phyloP scores from a whole-genome alignment of 2,888 invertebrate species.

The Bursaphelenchus okinawaensis region DNA sequence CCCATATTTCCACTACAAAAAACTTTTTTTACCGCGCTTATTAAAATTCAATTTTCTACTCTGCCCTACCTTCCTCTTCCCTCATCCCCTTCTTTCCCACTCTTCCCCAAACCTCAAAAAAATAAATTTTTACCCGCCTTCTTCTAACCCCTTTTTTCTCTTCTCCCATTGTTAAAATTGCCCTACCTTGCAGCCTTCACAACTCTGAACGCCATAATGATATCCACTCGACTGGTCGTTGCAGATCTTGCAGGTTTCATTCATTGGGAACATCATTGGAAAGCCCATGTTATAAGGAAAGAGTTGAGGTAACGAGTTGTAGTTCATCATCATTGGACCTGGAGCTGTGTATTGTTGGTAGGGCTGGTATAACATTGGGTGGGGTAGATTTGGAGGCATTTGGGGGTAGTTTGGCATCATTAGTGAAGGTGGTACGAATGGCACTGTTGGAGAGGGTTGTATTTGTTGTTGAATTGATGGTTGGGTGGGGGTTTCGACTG shows the following conservation, averaged over 20 bases:
- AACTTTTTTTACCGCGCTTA: too few species aligned
- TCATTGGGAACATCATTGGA: neutral
- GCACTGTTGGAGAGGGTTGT: too few species aligned
- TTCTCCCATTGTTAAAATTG: too few species aligned
- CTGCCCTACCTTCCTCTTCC: too few species aligned
- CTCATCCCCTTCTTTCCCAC: too few species aligned
- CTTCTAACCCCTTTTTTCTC: too few species aligned
- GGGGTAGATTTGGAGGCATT: neutral
- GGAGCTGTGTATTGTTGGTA: neutral
- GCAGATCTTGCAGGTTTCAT: neutral
- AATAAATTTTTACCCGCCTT: too few species aligned
- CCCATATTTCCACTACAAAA: too few species aligned
- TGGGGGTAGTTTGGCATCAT: neutral
- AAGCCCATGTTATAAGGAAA: neutral
- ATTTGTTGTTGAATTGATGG: too few species aligned
- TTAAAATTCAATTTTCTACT: too few species aligned
- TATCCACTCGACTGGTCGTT: constrained; percentile 30
- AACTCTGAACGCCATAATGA: constrained; percentile 41
- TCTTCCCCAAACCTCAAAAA: too few species aligned
- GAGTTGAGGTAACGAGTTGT: neutral
- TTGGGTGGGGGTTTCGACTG: neutral
- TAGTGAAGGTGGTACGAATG: too few species aligned
- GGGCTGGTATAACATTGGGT: neutral
- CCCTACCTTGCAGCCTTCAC: constrained; percentile 42
- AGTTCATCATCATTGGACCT: neutral